These are phyloP conservation scores for Geococcyx californianus DNA, from an alignment of 2,113 vertebrate species.

Conservation along the genomic window DNA sequence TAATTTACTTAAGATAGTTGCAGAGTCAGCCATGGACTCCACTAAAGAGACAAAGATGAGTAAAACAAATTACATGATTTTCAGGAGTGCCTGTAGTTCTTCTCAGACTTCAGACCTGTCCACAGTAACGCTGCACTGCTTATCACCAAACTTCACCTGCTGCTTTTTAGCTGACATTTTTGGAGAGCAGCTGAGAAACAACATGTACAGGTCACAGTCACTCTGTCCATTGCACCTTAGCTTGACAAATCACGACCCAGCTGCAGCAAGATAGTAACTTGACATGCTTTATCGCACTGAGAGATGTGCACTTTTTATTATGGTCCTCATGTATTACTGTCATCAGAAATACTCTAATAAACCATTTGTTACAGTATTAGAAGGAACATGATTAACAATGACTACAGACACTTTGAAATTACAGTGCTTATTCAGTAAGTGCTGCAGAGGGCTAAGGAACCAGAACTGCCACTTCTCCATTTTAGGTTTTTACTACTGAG, in stretches of 20 bases:
- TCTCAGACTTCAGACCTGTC: background rate
- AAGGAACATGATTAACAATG: background rate
- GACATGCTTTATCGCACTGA: background rate
- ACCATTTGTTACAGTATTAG: background rate
- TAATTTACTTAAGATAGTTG: no score
- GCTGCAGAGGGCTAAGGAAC: background rate
- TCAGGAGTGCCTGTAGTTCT: background rate
- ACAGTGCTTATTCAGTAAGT: background rate
- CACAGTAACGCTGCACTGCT: background rate
- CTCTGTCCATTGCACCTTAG: background rate
- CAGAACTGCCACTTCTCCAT: background rate
- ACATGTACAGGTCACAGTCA: background rate
- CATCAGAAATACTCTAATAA: background rate
- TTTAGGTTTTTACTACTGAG: background rate
- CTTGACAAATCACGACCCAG: constrained; percentile 20
- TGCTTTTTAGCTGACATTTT: background rate
- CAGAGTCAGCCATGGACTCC: background rate
- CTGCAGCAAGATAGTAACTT: background rate
- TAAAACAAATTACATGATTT: background rate
- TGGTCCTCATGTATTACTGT: background rate
- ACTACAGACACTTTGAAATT: background rate
- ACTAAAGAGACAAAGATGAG: background rate
- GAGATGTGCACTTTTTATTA: rapidly evolving
- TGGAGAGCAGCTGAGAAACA: background rate
- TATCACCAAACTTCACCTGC: background rate